Conservation (phyloP, 2,113 vertebrate species). For the Heptranchias perlo region DNA sequence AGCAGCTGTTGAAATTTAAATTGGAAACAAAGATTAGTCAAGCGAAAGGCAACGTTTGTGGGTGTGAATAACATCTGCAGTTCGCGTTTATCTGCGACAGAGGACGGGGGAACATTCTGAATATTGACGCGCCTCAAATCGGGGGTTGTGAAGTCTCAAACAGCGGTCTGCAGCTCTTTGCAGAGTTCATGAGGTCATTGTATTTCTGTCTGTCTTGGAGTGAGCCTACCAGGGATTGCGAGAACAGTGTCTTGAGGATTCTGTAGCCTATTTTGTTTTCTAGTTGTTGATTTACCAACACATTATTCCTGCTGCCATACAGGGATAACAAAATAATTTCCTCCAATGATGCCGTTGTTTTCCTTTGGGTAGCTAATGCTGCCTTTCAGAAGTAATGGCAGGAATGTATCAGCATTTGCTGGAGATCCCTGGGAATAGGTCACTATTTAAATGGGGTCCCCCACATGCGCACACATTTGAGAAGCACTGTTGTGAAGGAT, state of each 20-base stretch:
- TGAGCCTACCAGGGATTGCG: background rate
- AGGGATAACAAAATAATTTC: background rate
- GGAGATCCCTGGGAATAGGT: background rate
- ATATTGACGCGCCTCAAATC: background rate
- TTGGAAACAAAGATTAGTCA: constrained; percentile 8
- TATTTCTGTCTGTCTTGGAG: background rate
- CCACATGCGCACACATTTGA: background rate
- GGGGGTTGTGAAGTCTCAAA: background rate
- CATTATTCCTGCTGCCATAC: background rate
- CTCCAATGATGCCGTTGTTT: background rate
- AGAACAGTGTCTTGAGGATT: background rate
- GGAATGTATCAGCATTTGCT: background rate
- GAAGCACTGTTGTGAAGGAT: background rate
- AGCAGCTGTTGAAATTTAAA: constrained; percentile 16
- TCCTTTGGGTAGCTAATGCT: background rate
- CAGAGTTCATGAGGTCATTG: background rate
- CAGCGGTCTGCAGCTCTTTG: background rate
- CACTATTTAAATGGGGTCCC: background rate
- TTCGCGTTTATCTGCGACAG: background rate
- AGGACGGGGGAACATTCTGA: background rate
- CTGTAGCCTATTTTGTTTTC: background rate
- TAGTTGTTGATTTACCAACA: background rate
- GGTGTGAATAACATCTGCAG: background rate
- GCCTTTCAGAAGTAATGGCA: background rate
- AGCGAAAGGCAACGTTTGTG: background rate